phyloP scores from a whole-genome alignment of 2,888 invertebrate genomes.

The Limnephilus auricula region DNA sequence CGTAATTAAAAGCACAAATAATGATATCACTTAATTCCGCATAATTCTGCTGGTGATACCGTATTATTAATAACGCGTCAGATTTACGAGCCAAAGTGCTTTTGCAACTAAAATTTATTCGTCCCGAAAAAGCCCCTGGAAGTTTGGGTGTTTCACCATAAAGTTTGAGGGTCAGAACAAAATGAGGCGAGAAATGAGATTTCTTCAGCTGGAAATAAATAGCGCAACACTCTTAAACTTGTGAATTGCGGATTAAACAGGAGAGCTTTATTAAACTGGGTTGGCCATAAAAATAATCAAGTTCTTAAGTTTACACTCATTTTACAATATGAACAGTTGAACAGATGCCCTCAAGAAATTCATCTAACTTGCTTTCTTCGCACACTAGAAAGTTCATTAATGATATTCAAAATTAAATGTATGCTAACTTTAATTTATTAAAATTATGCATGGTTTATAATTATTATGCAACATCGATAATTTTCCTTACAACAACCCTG shows the following conservation, averaged over 20 bases:
- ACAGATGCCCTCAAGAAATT: neutral
- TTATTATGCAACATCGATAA: no score
- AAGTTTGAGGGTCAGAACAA: neutral
- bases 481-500: no score
- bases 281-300: neutral
- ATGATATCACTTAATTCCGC: neutral
- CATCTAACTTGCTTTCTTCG: neutral
- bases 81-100: neutral
- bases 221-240: conserved; percentile 38
- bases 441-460: no score
- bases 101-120: conserved; percentile 32
- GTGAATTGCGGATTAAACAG: neutral
- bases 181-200: conserved; percentile 43
- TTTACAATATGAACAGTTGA: neutral
- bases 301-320: neutral
- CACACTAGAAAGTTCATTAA: neutral
- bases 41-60: neutral
- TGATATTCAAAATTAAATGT: no score
- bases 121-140: neutral
- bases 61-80: conserved; percentile 9
- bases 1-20: neutral
- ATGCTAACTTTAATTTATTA: no score
- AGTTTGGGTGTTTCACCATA: conserved; percentile 6
- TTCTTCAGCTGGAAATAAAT: conserved; percentile 48
- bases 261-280: conserved; percentile 18